These are phyloP conservation scores for Uloborus diversus DNA, from an alignment of 1,140 invertebrate species.

Conservation along the genomic window DNA sequence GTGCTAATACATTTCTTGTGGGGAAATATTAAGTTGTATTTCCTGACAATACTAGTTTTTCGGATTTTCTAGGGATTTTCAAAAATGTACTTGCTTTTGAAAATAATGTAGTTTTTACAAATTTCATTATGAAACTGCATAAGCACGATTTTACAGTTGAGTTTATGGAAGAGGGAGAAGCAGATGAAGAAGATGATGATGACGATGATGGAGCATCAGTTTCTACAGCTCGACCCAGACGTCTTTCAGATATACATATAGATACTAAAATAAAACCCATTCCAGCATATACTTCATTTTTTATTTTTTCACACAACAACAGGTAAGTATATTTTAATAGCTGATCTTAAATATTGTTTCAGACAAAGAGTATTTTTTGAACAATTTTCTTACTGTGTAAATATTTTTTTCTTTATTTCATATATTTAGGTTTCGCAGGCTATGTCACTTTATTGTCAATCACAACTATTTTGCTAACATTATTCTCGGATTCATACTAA, in stretches of 20 bases:
- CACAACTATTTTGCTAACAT: slow-evolving; percentile 96
- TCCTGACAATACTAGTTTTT: too few species aligned
- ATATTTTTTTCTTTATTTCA: not conserved
- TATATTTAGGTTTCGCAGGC: slow-evolving; percentile 86
- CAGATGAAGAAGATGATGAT: slow-evolving; percentile 66
- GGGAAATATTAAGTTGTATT: too few species aligned
- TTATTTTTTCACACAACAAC: slow-evolving; percentile 95
- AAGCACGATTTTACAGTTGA: too few species aligned
- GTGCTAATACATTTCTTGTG: too few species aligned
- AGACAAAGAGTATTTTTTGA: not conserved
- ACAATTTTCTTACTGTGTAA: not conserved
- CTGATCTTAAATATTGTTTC: not conserved
- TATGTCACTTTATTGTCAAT: slow-evolving; percentile 97
- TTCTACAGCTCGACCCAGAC: slow-evolving; percentile 74
- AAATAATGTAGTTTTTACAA: too few species aligned
- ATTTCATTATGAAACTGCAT: too few species aligned
- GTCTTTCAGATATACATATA: slow-evolving; percentile 91
- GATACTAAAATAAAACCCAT: slow-evolving; percentile 89
- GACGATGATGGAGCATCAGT: slow-evolving; percentile 65
- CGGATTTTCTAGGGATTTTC: too few species aligned
- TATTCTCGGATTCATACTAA: slow-evolving; percentile 96
- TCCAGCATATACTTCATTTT: slow-evolving; percentile 93
- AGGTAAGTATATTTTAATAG: slow-evolving; percentile 71
- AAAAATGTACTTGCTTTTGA: too few species aligned
- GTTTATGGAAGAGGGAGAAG: slow-evolving; percentile 67